These are phyloP conservation scores for Falco punctatus DNA, from an alignment of 2,113 vertebrate species.

Conservation along the genomic window DNA sequence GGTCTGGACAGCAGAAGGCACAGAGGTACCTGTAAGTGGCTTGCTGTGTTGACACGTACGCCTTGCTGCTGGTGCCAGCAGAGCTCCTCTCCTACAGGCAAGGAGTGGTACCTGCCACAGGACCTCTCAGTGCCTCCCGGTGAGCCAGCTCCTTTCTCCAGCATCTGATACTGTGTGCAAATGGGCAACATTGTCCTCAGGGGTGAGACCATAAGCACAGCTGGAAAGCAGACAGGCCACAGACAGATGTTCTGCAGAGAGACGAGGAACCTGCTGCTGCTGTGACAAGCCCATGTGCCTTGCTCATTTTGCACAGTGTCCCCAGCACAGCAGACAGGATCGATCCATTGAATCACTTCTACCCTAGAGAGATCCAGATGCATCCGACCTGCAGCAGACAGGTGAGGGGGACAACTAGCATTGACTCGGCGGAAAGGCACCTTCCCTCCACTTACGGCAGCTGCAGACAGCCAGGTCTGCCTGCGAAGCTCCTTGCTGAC, in stretches of 20 bases:
- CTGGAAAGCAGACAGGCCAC: neutral
- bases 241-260: neutral
- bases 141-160: neutral
- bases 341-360: neutral
- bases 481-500: neutral
- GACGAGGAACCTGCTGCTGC: neutral
- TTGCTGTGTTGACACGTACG: fast-evolving
- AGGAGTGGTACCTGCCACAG: neutral
- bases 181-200: fast-evolving
- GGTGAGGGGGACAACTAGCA: too few relatives aligned
- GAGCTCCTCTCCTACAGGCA: neutral
- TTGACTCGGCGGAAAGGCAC: neutral
- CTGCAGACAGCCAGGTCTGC: neutral
- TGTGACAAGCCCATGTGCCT: neutral
- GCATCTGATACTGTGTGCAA: neutral
- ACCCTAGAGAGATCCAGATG: neutral
- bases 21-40: neutral
- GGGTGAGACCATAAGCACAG: neutral
- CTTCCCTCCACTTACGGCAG: neutral
- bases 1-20: neutral
- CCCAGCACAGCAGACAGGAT: neutral
- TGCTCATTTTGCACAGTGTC: neutral
- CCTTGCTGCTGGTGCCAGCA: neutral
- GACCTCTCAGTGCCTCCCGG: neutral
- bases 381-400: neutral